Base-by-base conservation (phyloP, 2,888 invertebrate species). In the Campaea margaritaria region DNA sequence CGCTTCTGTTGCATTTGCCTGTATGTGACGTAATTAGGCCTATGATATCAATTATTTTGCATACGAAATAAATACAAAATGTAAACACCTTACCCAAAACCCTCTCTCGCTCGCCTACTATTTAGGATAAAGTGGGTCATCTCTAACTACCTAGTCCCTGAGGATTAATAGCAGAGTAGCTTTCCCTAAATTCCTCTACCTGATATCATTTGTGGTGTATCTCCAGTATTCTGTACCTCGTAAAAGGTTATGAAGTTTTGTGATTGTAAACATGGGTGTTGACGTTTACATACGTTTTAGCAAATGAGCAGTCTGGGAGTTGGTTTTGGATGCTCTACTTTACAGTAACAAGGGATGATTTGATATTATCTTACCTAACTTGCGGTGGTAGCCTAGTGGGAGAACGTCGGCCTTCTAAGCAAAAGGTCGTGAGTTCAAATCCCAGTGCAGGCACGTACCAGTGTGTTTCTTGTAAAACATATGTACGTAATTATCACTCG, bases 161-260 rank as follows among this genome's bases (percentile, higher is more conserved):
- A 76, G 86, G 88, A 85, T 85, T 86, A 83, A 85, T 85, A 79
- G 76, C 76, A 78, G 78, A 77, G 79, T 78, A 81, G 78, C 77
- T 70, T 58, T 52, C 75, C 69, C 71, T 67, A 76, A 78, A 75
- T 75, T 71, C 68, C 68, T 69, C 70, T 76, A 78, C 78, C 78
- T 79, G 76, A 73, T 76, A 61, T 69, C 62, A 63, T 65, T 70
- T 58, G 67, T 52, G 73, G 73, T 67, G 65, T 70, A 56, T 71
- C 62, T 51, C 13, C n/a, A 50, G 45, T n/a, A n/a, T n/a, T n/a
- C n/a, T n/a, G n/a, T n/a, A n/a, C n/a, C 49, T 48, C 45, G 59
- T 49, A 49, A 59, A 59, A 59, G 16, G 49, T 49, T 59, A 49
- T 59, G 48, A 38, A 31, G 48, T 39, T 59, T 53, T 43, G 39